Evolutionary conservation across 1,140 invertebrate species (phyloP), one percentile per base, ranked within the genome.

Genomic region (Drosophila busckii): DNA sequence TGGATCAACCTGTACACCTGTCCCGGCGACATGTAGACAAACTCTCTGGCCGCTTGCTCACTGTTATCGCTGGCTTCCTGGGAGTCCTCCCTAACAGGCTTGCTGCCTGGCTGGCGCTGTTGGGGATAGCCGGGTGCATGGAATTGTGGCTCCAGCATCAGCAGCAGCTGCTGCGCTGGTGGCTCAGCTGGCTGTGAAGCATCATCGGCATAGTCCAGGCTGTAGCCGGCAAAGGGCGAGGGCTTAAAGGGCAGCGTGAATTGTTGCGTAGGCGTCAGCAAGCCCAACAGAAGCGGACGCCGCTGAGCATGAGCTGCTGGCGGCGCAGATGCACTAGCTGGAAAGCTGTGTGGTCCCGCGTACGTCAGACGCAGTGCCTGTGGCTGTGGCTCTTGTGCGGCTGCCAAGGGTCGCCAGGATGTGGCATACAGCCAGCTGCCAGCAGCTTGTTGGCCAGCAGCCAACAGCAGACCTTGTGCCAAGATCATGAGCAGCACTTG

Each of bases 191-290:
- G 17, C 20, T 8, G n/a, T 31, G 20, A n/a, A 15, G 9, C 10
- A 2, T 0, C 25, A 17, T 4, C 9, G 17, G 7, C 12, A n/a
- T 8, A n/a, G n/a, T 56, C 59, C 5, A 48, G 23, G 8, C 23
- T 62, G 19, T 56, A 62, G 22, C 59, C 59, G n/a, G 44, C 59
- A 62, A 62, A 62, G 37, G 52, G 59, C 1, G 59, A 62, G 23
- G 59, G 59, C 12, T 53, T 17, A 15, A 62, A 62, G 29, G 59
- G 59, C 19, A 62, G 19, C 23, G 17, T 56, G 10, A 62, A 62
- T 5, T 48, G 34, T 1, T 17, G 8, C 13, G 12, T 32, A 2
- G 50, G 26, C 22, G 2, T 15, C 26, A 40, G 9, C 1, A 61
- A 5, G 4, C 22, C 58, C 35, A 61, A 13, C 34, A 56, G 12